These are phyloP conservation scores for Lacanobia oleracea DNA, from an alignment of 2,888 invertebrate genomes.

Conservation along the genomic window DNA sequence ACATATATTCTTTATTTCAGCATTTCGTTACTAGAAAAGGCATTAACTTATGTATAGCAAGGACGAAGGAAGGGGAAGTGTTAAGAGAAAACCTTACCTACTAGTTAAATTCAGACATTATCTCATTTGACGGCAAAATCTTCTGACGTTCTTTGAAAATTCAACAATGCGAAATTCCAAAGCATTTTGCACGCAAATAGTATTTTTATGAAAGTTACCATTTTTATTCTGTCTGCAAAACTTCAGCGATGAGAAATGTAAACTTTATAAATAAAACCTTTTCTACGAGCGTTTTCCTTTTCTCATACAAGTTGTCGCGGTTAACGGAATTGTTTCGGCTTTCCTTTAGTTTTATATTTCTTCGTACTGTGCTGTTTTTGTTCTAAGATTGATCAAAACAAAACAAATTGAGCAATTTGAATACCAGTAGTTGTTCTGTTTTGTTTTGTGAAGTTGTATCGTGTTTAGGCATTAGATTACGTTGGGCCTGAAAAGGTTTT, in stretches of 20 bases:
- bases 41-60: background rate
- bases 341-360: constrained; percentile 34
- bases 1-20: background rate
- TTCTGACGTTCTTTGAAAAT: no score
- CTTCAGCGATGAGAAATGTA: constrained; percentile 38
- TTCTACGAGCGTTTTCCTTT: constrained; percentile 37
- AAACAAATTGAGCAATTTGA: constrained; percentile 37
- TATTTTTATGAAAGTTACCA: constrained; percentile 35
- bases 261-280: constrained; percentile 58
- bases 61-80: background rate
- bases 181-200: constrained; percentile 13
- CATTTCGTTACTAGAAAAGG: background rate
- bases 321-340: constrained; percentile 45
- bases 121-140: background rate
- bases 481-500: constrained; percentile 5
- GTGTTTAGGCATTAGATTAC: constrained; percentile 11
- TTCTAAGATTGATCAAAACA: constrained; percentile 55
- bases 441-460: constrained; percentile 21
- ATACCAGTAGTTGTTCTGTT: constrained; percentile 27
- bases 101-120: background rate
- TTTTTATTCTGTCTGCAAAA: constrained; percentile 45
- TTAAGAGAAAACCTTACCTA: background rate
- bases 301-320: constrained; percentile 44
- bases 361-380: constrained; percentile 28
- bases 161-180: background rate